phyloP scores from a whole-genome alignment of 2,888 invertebrate species.

The Oxystoma pomonae region DNA sequence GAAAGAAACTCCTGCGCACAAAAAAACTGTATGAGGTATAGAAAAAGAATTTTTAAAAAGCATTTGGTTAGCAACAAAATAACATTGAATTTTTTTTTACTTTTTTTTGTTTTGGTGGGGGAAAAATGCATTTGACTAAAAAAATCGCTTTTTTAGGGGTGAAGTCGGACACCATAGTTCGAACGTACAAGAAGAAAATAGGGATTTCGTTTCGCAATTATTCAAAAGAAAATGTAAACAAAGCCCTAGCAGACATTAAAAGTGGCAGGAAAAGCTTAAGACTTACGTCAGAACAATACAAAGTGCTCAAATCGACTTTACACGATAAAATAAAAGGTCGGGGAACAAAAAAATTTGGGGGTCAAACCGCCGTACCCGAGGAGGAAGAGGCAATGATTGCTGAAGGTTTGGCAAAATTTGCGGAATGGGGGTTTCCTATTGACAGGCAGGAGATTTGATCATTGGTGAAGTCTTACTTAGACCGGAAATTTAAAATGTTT shows the following conservation, averaged over 20 bases:
- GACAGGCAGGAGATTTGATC: constrained; percentile 8
- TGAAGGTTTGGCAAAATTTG: constrained; percentile 12
- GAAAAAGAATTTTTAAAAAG: neutral
- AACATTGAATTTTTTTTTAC: neutral
- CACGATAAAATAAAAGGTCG: constrained; percentile 14
- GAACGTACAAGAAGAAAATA: constrained; percentile 13
- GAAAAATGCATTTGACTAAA: neutral
- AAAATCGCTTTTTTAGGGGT: constrained; percentile 2
- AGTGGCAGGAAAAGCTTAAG: constrained; percentile 13
- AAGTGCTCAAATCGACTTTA: constrained; percentile 17
- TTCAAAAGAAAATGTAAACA: constrained; percentile 6
- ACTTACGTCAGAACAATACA: constrained; percentile 16
- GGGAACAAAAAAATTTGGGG: constrained; percentile 4
- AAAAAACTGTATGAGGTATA: constrained; percentile 1
- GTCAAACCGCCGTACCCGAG: constrained; percentile 5
- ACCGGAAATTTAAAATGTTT: constrained; percentile 7
- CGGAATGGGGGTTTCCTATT: constrained; percentile 15
- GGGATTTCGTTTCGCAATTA: constrained; percentile 12
- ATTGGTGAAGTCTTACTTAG: neutral
- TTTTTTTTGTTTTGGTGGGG: neutral
- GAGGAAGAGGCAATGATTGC: constrained; percentile 10
- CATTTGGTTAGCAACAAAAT: neutral
- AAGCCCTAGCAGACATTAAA: constrained; percentile 7
- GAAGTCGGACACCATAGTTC: constrained; percentile 13
- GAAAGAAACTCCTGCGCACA: constrained; percentile 3